Percentiles rank a stretch among this genome's conserved stretches.
phyloP scores from a whole-genome alignment of 1,140 invertebrate species.

The Drosophila sucinea region DNA sequence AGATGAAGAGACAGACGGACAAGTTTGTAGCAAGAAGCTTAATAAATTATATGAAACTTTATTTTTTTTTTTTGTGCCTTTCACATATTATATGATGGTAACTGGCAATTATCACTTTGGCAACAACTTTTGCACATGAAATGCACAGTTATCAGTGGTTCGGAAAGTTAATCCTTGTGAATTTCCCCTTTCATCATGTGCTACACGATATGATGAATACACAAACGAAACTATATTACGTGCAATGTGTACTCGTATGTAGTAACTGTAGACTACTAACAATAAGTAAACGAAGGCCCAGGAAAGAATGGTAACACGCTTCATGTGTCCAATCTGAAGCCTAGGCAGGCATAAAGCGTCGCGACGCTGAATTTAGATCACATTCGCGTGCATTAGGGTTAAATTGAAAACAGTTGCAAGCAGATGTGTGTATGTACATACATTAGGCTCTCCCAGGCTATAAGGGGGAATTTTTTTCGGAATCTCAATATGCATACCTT shows the following conservation, averaged over 20 bases:
- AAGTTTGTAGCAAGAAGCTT: no score
- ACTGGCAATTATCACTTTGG: conserved; percentile 72
- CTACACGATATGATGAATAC: conserved; percentile 34
- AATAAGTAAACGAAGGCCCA: conserved; percentile 26
- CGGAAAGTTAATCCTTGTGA: conserved; percentile 28
- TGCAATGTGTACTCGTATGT: conserved; percentile 40
- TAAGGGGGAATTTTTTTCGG: no score
- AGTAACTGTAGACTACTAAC: conserved; percentile 56
- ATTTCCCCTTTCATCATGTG: conserved; percentile 54
- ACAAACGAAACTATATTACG: conserved; percentile 42
- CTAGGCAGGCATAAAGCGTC: background rate
- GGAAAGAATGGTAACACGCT: conserved; percentile 43
- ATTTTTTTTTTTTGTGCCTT: no score
- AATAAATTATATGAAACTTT: background rate
- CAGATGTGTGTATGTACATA: background rate
- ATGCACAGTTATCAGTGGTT: conserved; percentile 59
- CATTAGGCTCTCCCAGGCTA: no score
- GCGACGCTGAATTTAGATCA: background rate
- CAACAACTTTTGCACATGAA: conserved; percentile 50
- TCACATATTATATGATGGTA: conserved; percentile 63
- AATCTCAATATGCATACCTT: no score
- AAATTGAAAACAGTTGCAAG: conserved; percentile 62
- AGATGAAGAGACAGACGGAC: no score
- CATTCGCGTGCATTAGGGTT: conserved; percentile 61
- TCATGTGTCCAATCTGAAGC: conserved; percentile 65